A percentile compares a stretch with the other conserved stretches of the same genome.
Evolutionary conservation across 1,140 invertebrate species (phyloP).

Genomic region (Eubasilissa regina): DNA sequence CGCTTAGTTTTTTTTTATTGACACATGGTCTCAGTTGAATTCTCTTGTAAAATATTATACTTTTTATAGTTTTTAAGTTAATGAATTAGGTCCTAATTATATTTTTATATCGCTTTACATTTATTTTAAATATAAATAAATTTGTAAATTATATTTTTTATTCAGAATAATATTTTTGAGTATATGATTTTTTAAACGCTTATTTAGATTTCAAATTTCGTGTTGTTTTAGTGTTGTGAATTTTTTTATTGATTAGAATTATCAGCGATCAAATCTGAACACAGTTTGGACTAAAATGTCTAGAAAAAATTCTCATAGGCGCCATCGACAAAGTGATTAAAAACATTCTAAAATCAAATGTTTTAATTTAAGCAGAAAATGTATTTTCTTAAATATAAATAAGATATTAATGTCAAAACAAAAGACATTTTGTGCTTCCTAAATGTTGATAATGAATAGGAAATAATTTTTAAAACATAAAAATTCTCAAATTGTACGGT

Average conservation of each 20-base stretch:
- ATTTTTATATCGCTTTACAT: conserved; percentile 24
- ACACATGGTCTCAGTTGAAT: conserved; percentile 36
- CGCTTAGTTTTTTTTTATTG: conserved; percentile 31
- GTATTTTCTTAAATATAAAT: conserved; percentile 7
- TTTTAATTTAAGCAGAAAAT: not conserved
- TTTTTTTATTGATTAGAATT: conserved; percentile 28
- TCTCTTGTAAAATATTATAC: conserved; percentile 32
- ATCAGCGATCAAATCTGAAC: not conserved
- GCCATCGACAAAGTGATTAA: not conserved
- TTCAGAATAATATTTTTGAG: not conserved
- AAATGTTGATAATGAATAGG: conserved; percentile 50
- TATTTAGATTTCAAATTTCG: conserved; percentile 22
- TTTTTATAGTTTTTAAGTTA: conserved; percentile 37
- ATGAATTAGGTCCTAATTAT: conserved; percentile 2
- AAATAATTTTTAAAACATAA: conserved; percentile 9
- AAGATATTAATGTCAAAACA: conserved; percentile 32
- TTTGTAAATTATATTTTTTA: conserved; percentile 37
- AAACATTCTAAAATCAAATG: not conserved
- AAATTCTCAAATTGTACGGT: conserved; percentile 29
- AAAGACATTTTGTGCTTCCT: conserved; percentile 55
- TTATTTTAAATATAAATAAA: conserved; percentile 39
- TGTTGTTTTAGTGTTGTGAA: conserved; percentile 23
- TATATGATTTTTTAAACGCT: not conserved
- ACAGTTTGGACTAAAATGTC: not conserved
- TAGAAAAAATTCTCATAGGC: not conserved